Conservation (phyloP, 2,113 vertebrate genomes). For the Ctenodactylus gundi region DNA sequence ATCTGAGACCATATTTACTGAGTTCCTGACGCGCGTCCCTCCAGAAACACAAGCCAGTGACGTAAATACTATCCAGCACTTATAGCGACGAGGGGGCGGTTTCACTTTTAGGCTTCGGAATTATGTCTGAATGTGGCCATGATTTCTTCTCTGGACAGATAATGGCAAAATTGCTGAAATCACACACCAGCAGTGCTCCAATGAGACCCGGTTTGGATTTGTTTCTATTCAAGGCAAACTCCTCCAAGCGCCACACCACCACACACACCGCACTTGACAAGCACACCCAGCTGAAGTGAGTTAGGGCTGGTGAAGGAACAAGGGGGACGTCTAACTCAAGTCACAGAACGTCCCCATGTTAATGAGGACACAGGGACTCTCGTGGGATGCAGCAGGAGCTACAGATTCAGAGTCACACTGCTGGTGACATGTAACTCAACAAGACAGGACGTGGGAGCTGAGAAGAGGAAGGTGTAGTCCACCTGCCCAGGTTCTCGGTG, state of each 20-base stretch:
- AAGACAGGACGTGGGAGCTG: not conserved
- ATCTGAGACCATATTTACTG: not conserved
- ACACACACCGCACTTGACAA: slow-evolving; percentile 22
- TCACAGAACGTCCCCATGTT: slow-evolving; percentile 22
- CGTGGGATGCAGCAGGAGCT: not conserved
- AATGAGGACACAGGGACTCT: slow-evolving; percentile 11
- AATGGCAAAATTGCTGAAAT: slow-evolving; percentile 69
- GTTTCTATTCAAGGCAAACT: slow-evolving; percentile 65
- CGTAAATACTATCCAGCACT: slow-evolving; percentile 20
- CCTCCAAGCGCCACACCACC: slow-evolving; percentile 15
- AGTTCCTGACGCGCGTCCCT: not conserved
- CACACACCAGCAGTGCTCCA: slow-evolving; percentile 30
- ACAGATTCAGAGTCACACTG: too few species aligned
- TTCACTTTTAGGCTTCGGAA: slow-evolving; percentile 45
- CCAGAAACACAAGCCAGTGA: slow-evolving; percentile 39
- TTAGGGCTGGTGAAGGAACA: slow-evolving; percentile 17
- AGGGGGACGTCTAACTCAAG: not conserved
- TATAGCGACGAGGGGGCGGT: slow-evolving; percentile 16
- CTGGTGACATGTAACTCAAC: not conserved
- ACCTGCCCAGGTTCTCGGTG: not conserved
- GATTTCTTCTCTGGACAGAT: slow-evolving; percentile 67
- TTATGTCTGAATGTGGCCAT: slow-evolving; percentile 55
- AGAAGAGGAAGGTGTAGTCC: not conserved
- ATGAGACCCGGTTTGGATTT: slow-evolving; percentile 63
- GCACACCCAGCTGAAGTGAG: not conserved